Evolutionary conservation across 2,797 vertebrate species (phyloP).

Genomic region (Hippoglossus hippoglossus): DNA sequence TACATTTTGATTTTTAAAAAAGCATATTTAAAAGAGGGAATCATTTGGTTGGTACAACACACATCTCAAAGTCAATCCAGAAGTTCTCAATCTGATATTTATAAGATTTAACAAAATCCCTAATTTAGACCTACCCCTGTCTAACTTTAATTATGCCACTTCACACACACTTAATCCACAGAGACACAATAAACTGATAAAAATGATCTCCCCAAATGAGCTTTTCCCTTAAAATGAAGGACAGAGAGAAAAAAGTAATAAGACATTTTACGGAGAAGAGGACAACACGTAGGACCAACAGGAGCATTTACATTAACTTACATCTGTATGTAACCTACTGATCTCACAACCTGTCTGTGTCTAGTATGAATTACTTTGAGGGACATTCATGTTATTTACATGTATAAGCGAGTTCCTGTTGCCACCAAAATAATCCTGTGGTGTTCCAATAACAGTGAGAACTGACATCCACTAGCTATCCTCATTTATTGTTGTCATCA

Average conservation of each 20-base stretch:
- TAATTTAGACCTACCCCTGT: not conserved
- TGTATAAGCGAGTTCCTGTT: not conserved
- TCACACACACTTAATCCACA: not conserved
- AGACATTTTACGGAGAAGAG: slow-evolving; percentile 1
- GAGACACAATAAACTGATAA: not conserved
- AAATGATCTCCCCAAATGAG: not conserved
- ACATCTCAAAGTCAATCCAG: slow-evolving; percentile 14
- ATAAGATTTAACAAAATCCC: not conserved
- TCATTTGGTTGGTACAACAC: slow-evolving; percentile 2
- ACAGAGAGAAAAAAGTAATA: slow-evolving; percentile 3
- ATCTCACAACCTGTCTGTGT: not conserved
- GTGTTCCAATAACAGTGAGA: not conserved
- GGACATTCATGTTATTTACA: not conserved
- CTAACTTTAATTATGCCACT: not conserved
- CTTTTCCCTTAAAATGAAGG: slow-evolving; percentile 6
- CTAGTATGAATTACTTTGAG: not conserved
- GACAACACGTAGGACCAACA: slow-evolving; percentile 18
- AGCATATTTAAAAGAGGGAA: not conserved
- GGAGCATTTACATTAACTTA: slow-evolving; percentile 8
- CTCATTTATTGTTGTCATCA: slow-evolving; percentile 2
- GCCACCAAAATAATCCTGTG: slow-evolving; percentile 1
- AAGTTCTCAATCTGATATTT: slow-evolving; percentile 12
- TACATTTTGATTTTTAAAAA: not conserved
- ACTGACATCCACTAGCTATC: not conserved
- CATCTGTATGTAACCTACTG: not conserved